Evolutionary conservation across 2,113 vertebrate genomes (phyloP).

Genomic region (Gymnobelideus leadbeateri): DNA sequence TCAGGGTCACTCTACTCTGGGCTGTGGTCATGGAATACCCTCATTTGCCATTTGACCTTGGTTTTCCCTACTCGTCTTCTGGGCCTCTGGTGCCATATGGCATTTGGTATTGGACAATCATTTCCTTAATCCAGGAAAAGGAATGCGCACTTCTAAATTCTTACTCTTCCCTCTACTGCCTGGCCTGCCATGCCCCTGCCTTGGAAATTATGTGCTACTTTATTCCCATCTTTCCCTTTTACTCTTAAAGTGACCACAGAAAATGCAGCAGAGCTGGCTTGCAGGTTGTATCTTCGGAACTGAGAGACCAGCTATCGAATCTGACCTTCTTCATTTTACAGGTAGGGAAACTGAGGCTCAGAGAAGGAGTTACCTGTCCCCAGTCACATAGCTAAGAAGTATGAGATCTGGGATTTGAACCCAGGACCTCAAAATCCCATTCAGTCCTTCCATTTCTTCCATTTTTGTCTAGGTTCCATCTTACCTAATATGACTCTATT

Average conservation of each 20-base stretch:
- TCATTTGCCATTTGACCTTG: conserved; percentile 32
- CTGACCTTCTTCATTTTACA: not conserved
- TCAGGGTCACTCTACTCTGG: conserved; percentile 42
- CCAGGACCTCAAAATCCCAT: not conserved
- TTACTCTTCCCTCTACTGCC: not conserved
- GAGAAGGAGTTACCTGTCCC: not conserved
- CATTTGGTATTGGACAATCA: conserved; percentile 47
- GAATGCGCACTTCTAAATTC: conserved; percentile 32
- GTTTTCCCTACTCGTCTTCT: conserved; percentile 33
- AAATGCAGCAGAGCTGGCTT: not conserved
- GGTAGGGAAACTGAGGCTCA: not conserved
- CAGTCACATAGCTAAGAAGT: not conserved
- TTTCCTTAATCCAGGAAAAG: conserved; percentile 68
- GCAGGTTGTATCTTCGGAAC: no score
- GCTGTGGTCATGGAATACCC: not conserved
- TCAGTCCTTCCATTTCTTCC: not conserved
- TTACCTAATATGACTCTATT: not conserved
- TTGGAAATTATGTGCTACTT: conserved; percentile 40
- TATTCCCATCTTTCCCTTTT: conserved; percentile 41
- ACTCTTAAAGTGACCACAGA: not conserved
- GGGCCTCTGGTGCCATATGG: conserved; percentile 55
- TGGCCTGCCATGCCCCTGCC: not conserved
- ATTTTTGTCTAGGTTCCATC: not conserved
- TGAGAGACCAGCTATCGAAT: not conserved
- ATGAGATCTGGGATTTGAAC: not conserved